Percentiles rank a stretch among this genome's conserved stretches.
phyloP scores from a whole-genome alignment of 2,113 vertebrate species.

The Reinhardtius hippoglossoides region DNA sequence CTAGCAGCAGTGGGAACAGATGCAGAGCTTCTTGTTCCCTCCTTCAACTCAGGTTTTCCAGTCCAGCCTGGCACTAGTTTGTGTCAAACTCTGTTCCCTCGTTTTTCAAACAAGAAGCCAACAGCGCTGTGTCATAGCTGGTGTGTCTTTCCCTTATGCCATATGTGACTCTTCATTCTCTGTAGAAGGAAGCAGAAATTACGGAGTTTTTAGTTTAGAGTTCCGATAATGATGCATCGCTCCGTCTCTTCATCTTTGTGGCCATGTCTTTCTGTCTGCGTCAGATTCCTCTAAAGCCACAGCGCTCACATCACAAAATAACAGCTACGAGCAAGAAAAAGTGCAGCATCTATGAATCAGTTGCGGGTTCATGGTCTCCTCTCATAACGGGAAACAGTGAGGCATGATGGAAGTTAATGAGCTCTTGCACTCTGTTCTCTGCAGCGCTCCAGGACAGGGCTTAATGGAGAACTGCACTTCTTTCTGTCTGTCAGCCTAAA shows the following conservation, averaged over 20 bases:
- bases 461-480: constrained; percentile 46
- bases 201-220: constrained; percentile 18
- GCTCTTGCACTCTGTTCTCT: constrained; percentile 64
- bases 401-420: constrained; percentile 73
- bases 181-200: constrained; percentile 5
- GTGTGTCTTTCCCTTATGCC: not conserved
- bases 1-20: not conserved
- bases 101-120: not conserved
- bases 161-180: not conserved
- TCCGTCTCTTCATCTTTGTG: constrained; percentile 20
- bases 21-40: not conserved
- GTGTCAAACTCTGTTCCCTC: not conserved
- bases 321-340: constrained; percentile 21
- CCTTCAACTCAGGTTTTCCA: not conserved
- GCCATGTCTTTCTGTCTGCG: constrained; percentile 7
- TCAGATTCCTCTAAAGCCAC: constrained; percentile 24
- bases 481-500: constrained; percentile 29
- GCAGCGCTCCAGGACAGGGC: constrained; percentile 54
- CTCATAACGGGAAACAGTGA: constrained; percentile 57
- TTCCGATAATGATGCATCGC: constrained; percentile 43
- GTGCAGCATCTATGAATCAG: constrained; percentile 26
- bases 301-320: constrained; percentile 29
- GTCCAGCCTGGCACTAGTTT: not conserved
- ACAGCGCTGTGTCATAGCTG: no score
- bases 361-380: constrained; percentile 44